Evolutionary conservation across 2,888 invertebrate species (phyloP).

Genomic region (Lacanobia oleracea): DNA sequence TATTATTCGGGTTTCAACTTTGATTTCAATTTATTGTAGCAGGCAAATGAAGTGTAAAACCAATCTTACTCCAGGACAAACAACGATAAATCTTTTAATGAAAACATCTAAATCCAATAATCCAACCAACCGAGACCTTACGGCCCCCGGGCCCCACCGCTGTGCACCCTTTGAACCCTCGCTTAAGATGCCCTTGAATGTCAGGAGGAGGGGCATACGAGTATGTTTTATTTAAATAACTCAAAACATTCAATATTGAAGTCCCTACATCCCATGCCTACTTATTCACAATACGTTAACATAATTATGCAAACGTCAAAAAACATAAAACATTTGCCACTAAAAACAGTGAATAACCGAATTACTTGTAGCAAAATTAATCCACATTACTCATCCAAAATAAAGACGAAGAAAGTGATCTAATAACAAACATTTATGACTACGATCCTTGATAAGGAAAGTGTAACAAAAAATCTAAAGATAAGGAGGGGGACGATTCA

Average conservation of each 20-base stretch:
- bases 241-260: conserved; percentile 30
- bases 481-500: conserved; percentile 58
- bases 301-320: neutral
- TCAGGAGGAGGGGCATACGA: conserved; percentile 33
- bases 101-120: conserved; percentile 65
- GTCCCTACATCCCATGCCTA: neutral
- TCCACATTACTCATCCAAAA: conserved; percentile 31
- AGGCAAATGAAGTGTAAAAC: conserved; percentile 34
- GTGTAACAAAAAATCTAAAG: conserved; percentile 62
- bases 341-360: neutral
- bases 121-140: conserved; percentile 55
- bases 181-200: conserved; percentile 59
- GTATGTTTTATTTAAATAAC: conserved; percentile 35
- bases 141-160: conserved; percentile 33
- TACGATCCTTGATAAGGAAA: conserved; percentile 47
- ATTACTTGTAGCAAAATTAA: neutral
- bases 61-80: conserved; percentile 35
- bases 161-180: conserved; percentile 50
- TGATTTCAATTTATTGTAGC: conserved; percentile 13
- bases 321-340: neutral
- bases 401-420: conserved; percentile 39
- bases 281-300: conserved; percentile 8
- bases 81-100: conserved; percentile 54
- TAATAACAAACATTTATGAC: conserved; percentile 43
- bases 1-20: conserved; percentile 10